Percentiles rank a stretch among this genome's conserved stretches.
phyloP scores from a whole-genome alignment of 2,797 vertebrate species.

The Australoheros facetus region DNA sequence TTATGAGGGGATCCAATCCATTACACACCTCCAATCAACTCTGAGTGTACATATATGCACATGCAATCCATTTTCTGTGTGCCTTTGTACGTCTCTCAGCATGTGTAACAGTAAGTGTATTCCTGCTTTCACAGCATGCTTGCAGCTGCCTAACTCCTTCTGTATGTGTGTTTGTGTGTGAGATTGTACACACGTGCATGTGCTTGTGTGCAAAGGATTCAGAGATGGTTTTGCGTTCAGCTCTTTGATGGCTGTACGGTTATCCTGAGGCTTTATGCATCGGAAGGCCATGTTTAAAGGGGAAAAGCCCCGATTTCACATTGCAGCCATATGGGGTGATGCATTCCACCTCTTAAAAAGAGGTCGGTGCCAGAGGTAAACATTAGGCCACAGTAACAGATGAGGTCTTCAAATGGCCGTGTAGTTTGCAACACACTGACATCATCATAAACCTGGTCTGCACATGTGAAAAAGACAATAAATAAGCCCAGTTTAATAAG shows the following conservation, averaged over 20 bases:
- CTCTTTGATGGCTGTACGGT: constrained; percentile 64
- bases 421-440: constrained; percentile 26
- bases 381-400: constrained; percentile 41
- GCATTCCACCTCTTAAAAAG: constrained; percentile 13
- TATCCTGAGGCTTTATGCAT: constrained; percentile 54
- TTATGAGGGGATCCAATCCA: constrained; percentile 79
- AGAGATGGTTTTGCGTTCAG: constrained; percentile 47
- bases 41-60: constrained; percentile 43
- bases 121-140: constrained; percentile 40
- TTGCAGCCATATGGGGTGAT: constrained; percentile 57
- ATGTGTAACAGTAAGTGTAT: constrained; percentile 46
- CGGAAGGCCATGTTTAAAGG: constrained; percentile 54
- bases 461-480: constrained; percentile 40
- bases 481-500: constrained; percentile 23
- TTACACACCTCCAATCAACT: constrained; percentile 75
- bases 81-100: constrained; percentile 38
- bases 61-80: constrained; percentile 51
- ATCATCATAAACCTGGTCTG: constrained; percentile 52
- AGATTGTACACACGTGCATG: not conserved
- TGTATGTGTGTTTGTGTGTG: not conserved
- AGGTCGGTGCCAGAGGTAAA: constrained; percentile 48
- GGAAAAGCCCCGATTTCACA: constrained; percentile 57
- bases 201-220: constrained; percentile 44
- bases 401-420: constrained; percentile 39
- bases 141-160: constrained; percentile 60